Evolutionary conservation across 2,888 invertebrate genomes (phyloP).

Genomic region (Villa cingulata): DNA sequence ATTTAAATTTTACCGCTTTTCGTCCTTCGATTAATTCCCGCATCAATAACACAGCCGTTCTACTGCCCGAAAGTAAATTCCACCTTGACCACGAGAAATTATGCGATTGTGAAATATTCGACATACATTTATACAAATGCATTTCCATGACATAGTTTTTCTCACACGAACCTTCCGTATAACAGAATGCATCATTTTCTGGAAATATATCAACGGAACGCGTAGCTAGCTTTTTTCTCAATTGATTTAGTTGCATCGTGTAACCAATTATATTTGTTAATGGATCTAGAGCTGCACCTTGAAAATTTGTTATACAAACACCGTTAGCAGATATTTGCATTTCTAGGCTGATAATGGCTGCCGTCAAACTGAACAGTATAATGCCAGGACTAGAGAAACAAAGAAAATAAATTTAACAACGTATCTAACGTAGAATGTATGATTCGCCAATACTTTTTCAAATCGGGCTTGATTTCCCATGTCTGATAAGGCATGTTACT

Average conservation of each 20-base stretch:
- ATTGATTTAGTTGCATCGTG: constrained; percentile 23
- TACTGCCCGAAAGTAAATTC: constrained; percentile 42
- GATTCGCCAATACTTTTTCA: constrained; percentile 33
- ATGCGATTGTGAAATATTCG: constrained; percentile 53
- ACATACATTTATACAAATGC: constrained; percentile 68
- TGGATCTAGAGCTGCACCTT: constrained; percentile 28
- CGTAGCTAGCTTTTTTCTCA: constrained; percentile 36
- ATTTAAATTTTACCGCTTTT: constrained; percentile 25
- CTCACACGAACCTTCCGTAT: constrained; percentile 51
- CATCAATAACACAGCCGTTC: constrained; percentile 31
- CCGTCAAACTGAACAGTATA: constrained; percentile 39
- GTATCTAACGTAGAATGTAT: background rate
- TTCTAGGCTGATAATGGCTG: constrained; percentile 43
- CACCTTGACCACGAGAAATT: constrained; percentile 73
- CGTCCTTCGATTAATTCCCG: constrained; percentile 32
- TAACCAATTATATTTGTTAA: constrained; percentile 31
- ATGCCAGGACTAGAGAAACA: constrained; percentile 22
- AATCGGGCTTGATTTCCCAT: constrained; percentile 67
- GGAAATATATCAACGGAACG: constrained; percentile 75
- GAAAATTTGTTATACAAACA: constrained; percentile 32
- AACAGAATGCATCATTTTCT: constrained; percentile 57
- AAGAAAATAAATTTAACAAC: background rate
- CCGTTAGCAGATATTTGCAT: constrained; percentile 38
- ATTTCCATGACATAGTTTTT: constrained; percentile 60
- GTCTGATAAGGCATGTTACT: constrained; percentile 74